These are phyloP conservation scores for Apis florea DNA, from an alignment of 1,140 invertebrate genomes.

Conservation along the genomic window DNA sequence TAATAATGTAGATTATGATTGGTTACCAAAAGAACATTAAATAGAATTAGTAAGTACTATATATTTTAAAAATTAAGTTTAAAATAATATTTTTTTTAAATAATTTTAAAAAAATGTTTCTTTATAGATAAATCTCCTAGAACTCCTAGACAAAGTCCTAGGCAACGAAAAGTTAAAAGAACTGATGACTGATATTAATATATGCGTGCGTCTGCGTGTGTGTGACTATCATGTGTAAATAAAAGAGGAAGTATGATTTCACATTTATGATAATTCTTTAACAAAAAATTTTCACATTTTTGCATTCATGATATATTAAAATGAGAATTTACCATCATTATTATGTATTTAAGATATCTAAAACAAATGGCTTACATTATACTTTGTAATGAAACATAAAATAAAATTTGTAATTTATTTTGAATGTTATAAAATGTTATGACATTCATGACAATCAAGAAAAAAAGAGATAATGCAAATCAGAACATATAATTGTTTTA, in stretches of 20 bases:
- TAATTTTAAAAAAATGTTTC: neutral
- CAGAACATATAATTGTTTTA: slow-evolving; percentile 1
- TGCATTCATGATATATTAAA: slow-evolving; percentile 1
- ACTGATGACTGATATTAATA: slow-evolving; percentile 80
- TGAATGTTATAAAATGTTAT: neutral
- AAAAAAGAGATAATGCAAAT: neutral
- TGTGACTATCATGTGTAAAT: neutral
- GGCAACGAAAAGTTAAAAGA: slow-evolving; percentile 87
- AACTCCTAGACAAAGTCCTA: slow-evolving; percentile 85
- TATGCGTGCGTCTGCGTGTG: neutral
- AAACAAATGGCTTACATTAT: neutral
- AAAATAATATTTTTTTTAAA: slow-evolving; percentile 4
- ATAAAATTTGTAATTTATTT: slow-evolving; percentile 16
- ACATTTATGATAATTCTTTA: slow-evolving; percentile 37
- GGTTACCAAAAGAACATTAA: slow-evolving; percentile 96
- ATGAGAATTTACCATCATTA: neutral
- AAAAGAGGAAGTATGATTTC: neutral
- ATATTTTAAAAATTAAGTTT: neutral
- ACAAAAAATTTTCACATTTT: slow-evolving; percentile 26
- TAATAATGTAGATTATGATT: slow-evolving; percentile 98
- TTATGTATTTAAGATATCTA: neutral
- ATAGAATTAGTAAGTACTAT: slow-evolving; percentile 88
- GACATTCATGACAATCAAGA: neutral
- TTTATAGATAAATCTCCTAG: slow-evolving; percentile 82
- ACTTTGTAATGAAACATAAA: neutral